phyloP scores from a whole-genome alignment of 2,113 vertebrate genomes.

The Myotis lucifugus region DNA sequence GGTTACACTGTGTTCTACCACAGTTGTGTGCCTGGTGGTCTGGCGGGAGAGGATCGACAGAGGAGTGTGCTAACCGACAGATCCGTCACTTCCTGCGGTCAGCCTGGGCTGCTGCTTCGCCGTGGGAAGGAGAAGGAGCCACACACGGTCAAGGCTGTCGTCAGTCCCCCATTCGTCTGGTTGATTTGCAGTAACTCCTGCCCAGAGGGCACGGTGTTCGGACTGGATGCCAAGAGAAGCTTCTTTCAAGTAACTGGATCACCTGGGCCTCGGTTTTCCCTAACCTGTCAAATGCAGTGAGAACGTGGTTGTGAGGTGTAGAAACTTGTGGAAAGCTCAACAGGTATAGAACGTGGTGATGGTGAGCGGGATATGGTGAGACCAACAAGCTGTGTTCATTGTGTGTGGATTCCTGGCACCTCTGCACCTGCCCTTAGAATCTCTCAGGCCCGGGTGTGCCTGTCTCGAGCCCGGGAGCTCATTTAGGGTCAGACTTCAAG shows the following conservation, averaged over 20 bases:
- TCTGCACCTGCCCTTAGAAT: neutral
- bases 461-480: neutral
- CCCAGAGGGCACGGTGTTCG: neutral
- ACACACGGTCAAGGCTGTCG: neutral
- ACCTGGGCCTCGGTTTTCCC: neutral
- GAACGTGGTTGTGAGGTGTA: neutral
- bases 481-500: neutral
- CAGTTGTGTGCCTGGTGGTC: neutral
- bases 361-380: neutral
- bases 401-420: neutral
- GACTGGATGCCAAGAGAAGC: neutral
- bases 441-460: neutral
- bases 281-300: neutral
- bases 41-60: neutral
- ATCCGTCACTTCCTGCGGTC: neutral
- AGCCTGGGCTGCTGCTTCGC: neutral
- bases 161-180: neutral
- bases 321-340: neutral
- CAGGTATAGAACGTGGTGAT: neutral
- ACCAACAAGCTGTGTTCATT: neutral
- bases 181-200: neutral
- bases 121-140: neutral
- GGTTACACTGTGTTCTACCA: rapidly evolving
- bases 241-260: neutral
- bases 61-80: neutral